Evolutionary conservation across 2,888 invertebrate genomes (phyloP).

Genomic region (Crepidodera aurea): DNA sequence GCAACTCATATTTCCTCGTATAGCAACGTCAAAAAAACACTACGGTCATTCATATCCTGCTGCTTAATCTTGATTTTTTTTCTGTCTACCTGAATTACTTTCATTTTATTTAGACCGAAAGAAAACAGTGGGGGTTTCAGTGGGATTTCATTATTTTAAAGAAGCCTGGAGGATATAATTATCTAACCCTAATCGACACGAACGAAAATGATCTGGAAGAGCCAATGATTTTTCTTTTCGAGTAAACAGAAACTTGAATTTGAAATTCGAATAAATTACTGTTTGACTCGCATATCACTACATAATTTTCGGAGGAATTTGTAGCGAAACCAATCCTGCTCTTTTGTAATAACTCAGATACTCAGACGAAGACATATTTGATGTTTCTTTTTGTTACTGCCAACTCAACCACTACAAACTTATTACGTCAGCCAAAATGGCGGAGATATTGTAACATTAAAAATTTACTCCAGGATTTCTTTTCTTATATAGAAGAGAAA

Average conservation of each 20-base stretch:
- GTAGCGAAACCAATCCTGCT: too few species aligned
- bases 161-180: too few species aligned
- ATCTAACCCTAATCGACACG: too few species aligned
- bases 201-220: too few species aligned
- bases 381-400: slow-evolving; percentile 4
- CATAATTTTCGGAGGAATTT: too few species aligned
- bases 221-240: too few species aligned
- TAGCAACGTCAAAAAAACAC: background rate
- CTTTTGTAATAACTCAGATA: too few species aligned
- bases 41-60: background rate
- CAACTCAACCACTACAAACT: slow-evolving; percentile 4
- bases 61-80: slow-evolving; percentile 8
- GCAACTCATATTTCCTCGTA: background rate
- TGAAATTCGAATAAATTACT: too few species aligned
- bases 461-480: slow-evolving; percentile 16
- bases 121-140: background rate
- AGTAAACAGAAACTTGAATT: too few species aligned
- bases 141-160: too few species aligned
- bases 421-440: slow-evolving; percentile 8
- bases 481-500: background rate
- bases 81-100: slow-evolving; percentile 1
- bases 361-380: slow-evolving; percentile 1
- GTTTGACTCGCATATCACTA: too few species aligned
- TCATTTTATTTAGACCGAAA: background rate
- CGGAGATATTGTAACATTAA: slow-evolving; percentile 24